phyloP scores from a whole-genome alignment of 1,140 invertebrate genomes.

The Coelopa frigida region DNA sequence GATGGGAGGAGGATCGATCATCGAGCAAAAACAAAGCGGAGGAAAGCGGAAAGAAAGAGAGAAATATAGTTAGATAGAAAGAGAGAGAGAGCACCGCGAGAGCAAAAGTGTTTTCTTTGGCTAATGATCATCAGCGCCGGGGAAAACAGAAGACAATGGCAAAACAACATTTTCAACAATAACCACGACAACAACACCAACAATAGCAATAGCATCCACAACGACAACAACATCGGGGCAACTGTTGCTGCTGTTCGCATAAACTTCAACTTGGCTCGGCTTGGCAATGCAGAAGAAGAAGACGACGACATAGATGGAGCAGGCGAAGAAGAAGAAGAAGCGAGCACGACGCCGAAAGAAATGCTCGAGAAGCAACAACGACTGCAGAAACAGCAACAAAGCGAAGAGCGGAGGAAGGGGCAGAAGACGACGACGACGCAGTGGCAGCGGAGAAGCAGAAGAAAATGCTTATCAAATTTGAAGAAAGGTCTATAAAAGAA shows the following conservation, averaged over 20 bases:
- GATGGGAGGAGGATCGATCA: too few species aligned
- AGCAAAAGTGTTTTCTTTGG: background rate
- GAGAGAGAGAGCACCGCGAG: background rate
- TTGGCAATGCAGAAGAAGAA: background rate
- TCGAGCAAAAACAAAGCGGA: background rate
- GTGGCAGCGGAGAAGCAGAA: slow-evolving; percentile 1
- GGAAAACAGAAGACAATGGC: background rate
- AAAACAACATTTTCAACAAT: background rate
- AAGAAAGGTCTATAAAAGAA: slow-evolving; percentile 44
- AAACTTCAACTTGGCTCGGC: too few species aligned
- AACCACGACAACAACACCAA: too few species aligned
- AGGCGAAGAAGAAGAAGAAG: slow-evolving; percentile 4
- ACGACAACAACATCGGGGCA: too few species aligned
- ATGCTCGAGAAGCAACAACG: background rate
- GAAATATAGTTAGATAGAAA: background rate
- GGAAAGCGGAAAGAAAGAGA: background rate
- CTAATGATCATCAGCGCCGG: too few species aligned
- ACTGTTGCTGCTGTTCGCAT: background rate
- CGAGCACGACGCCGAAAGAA: background rate
- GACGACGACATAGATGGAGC: background rate
- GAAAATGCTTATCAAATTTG: slow-evolving; percentile 6
- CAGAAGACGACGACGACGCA: background rate
- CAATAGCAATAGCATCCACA: too few species aligned
- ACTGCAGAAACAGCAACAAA: background rate
- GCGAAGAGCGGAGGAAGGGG: background rate